These are phyloP conservation scores for Aptenodytes patagonicus DNA, from an alignment of 2,113 vertebrate species.

Conservation along the genomic window DNA sequence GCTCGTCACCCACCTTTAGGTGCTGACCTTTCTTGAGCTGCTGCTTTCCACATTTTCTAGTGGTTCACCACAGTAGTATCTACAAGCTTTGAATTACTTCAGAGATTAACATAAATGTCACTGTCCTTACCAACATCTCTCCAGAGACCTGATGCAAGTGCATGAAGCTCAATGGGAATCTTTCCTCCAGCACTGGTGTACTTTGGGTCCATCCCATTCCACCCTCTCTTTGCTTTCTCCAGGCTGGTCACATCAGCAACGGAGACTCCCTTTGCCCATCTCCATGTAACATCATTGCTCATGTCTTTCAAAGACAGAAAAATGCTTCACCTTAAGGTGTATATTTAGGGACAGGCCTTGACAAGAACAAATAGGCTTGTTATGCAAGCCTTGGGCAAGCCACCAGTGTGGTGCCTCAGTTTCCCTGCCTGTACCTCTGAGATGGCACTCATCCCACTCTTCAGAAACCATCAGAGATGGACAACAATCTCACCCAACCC, in stretches of 20 bases:
- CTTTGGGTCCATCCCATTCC: neutral
- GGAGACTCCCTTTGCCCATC: neutral
- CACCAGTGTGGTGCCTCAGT: neutral
- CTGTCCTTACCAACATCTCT: neutral
- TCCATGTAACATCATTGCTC: rapidly evolving
- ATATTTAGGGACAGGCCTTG: neutral
- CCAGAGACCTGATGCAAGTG: neutral
- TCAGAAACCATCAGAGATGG: neutral
- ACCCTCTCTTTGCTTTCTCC: neutral
- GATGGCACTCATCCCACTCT: neutral
- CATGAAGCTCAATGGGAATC: neutral
- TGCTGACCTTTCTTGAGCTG: neutral
- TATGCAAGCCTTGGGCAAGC: neutral
- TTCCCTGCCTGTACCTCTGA: neutral
- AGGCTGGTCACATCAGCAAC: neutral
- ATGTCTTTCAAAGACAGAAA: neutral
- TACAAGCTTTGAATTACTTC: neutral
- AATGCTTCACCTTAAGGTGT: neutral
- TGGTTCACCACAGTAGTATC: neutral
- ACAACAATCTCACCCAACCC: neutral
- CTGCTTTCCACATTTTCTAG: neutral
- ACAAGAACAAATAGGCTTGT: rapidly evolving
- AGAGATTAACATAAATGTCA: neutral
- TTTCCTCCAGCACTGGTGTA: neutral
- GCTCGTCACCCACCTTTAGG: neutral